These are phyloP conservation scores for Drosophila mauritiana DNA, from an alignment of 1,140 invertebrate species.

Conservation along the genomic window DNA sequence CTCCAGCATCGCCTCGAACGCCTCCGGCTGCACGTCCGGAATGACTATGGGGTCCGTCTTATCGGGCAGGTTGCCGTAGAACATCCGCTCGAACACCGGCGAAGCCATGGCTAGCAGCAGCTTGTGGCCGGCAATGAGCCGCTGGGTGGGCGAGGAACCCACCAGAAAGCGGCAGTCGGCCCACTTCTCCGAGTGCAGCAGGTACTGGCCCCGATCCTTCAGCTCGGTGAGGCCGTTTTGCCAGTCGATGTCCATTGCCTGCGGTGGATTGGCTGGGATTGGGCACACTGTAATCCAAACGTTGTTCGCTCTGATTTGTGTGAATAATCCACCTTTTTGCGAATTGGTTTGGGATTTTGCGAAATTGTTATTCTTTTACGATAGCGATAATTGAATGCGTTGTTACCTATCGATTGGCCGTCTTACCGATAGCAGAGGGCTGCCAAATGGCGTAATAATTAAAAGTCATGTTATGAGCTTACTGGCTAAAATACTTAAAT, in stretches of 20 bases:
- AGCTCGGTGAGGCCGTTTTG: conserved; percentile 89
- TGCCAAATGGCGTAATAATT: background rate
- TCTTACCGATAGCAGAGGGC: background rate
- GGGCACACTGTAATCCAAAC: background rate
- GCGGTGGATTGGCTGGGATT: background rate
- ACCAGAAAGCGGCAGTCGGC: conserved; percentile 92
- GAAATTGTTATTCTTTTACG: background rate
- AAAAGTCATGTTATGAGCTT: no score
- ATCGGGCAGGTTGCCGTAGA: conserved; percentile 89
- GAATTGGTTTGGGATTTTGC: background rate
- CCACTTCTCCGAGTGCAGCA: conserved; percentile 91
- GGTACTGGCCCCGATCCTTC: conserved; percentile 88
- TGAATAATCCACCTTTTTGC: conserved; percentile 6
- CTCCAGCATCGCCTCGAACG: conserved; percentile 91
- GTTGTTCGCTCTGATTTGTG: conserved; percentile 9
- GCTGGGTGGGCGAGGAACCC: conserved; percentile 90
- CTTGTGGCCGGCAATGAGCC: conserved; percentile 91
- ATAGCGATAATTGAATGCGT: background rate
- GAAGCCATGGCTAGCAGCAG: conserved; percentile 93
- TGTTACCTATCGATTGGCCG: background rate
- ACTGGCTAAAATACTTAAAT: no score
- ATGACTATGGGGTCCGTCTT: conserved; percentile 90
- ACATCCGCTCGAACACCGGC: conserved; percentile 93
- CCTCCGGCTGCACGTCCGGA: conserved; percentile 92
- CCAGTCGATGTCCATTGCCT: conserved; percentile 87